phyloP scores from a whole-genome alignment of 2,888 invertebrate species.

The Orchesellides sinensis region DNA sequence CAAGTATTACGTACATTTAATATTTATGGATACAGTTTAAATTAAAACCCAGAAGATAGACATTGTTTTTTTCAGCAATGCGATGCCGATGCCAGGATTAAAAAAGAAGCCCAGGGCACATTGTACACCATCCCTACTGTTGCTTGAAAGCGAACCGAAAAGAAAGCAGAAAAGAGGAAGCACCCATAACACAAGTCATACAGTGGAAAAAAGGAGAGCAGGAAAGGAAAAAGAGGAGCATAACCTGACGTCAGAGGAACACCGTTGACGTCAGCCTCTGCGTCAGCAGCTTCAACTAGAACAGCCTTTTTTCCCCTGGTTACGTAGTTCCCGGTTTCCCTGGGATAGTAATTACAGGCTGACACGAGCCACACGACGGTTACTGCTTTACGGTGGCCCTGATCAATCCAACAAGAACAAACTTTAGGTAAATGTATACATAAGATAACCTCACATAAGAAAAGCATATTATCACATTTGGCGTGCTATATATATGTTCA shows the following conservation, averaged over 20 bases:
- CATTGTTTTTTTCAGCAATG: too few relatives aligned
- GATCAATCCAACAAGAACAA: slow-evolving; percentile 42
- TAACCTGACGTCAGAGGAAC: slow-evolving; percentile 70
- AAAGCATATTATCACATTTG: too few relatives aligned
- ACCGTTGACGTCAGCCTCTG: slow-evolving; percentile 72
- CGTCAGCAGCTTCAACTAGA: slow-evolving; percentile 71
- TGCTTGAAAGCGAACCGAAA: not conserved
- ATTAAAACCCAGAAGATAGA: too few relatives aligned
- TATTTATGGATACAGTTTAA: too few relatives aligned
- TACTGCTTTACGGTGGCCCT: slow-evolving; percentile 31
- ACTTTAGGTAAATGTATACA: not conserved
- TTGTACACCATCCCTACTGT: too few relatives aligned
- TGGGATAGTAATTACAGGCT: slow-evolving; percentile 66
- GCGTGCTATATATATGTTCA: too few relatives aligned
- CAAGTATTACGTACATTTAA: too few relatives aligned
- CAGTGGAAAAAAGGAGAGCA: slow-evolving; percentile 24
- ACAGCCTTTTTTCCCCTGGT: slow-evolving; percentile 65
- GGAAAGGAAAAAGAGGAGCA: slow-evolving; percentile 44
- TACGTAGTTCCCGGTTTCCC: slow-evolving; percentile 65
- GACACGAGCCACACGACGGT: slow-evolving; percentile 62
- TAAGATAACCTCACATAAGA: not conserved
- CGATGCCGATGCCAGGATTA: too few relatives aligned
- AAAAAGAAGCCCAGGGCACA: too few relatives aligned
- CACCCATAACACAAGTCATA: too few relatives aligned
- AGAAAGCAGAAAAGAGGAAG: slow-evolving; percentile 45